Evolutionary conservation across 2,113 vertebrate genomes (phyloP), one percentile per base, ranked within the genome.

Genomic region (Hyaena hyaena): DNA sequence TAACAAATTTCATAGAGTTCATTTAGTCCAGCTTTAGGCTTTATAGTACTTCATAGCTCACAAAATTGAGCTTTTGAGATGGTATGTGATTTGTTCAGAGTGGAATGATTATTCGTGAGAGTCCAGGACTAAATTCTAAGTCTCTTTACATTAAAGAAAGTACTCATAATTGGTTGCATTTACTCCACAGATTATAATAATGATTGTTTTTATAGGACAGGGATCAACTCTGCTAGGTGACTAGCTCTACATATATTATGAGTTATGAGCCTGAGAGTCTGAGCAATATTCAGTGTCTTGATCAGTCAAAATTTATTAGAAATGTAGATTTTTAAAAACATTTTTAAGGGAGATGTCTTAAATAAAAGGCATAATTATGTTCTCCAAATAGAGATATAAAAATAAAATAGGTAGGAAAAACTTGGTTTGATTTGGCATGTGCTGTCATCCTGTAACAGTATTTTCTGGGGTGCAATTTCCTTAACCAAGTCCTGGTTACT

Each of bases 41-140:
- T 53, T 84, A 80, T 21, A 69, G 5, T 80, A 84, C 24, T 95
- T 85, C 66, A 87, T 80, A 91, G 8, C 88, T 93, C 50, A 92
- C 28, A 85, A 93, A 84, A 96, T 77, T 66, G 45, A 94, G 16
- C 23, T 90, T 96, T 90, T 79, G 83, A 81, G 55, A 69, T 87
- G 43, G 12, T 58, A 48, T 33, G 5, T 89, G 35, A 73, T 94
- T 76, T 88, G 48, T 93, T 45, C 69, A 88, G 33, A 83, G 31
- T 66, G 50, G 23, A 76, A 43, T 74, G 35, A 55, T 66, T 79
- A 55, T 94, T 80, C 45, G 31, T 53, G 48, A 93, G 58, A 69
- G 17, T 74, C 23, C 31, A 88, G 69, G 39, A 11, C 45, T 71
- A 92, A 86, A 74, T 68, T 66, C 33, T 74, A 23, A 53, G 4